These are phyloP conservation scores for Microtus pennsylvanicus DNA, from an alignment of 2,113 vertebrate species.

Conservation along the genomic window DNA sequence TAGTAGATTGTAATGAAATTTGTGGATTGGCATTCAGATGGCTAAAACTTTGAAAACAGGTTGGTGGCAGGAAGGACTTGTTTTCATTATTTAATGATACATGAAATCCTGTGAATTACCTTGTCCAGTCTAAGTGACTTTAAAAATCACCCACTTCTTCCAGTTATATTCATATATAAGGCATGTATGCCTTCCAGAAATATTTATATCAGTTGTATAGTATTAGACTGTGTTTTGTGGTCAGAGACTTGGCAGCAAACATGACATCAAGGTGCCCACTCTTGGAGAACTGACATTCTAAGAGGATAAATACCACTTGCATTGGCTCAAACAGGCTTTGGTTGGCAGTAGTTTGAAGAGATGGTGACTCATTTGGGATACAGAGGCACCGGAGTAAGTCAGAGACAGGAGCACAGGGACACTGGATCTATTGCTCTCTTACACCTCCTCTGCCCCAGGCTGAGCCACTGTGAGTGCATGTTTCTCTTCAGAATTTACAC, in stretches of 20 bases:
- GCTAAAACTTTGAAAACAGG: slow-evolving; percentile 51
- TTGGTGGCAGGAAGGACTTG: background rate
- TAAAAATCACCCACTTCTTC: background rate
- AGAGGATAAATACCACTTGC: background rate
- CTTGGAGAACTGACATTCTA: background rate
- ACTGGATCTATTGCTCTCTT: background rate
- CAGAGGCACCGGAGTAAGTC: background rate
- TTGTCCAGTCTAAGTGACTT: background rate
- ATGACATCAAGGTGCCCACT: background rate
- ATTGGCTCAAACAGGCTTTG: background rate
- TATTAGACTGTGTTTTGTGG: background rate
- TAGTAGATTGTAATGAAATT: slow-evolving; percentile 47
- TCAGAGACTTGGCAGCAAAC: background rate
- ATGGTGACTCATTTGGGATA: background rate
- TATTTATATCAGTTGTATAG: background rate
- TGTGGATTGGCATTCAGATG: slow-evolving; percentile 40
- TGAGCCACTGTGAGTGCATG: background rate
- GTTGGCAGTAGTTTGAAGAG: background rate
- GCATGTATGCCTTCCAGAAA: background rate
- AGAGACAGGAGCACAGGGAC: background rate
- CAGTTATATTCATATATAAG: background rate
- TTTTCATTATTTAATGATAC: slow-evolving; percentile 14
- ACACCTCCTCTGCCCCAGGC: background rate
- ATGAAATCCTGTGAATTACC: background rate
- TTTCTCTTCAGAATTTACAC: background rate